Percentiles rank a stretch among this genome's conserved stretches.
phyloP scores from a whole-genome alignment of 2,888 invertebrate species.

The Hypercompe scribonia region DNA sequence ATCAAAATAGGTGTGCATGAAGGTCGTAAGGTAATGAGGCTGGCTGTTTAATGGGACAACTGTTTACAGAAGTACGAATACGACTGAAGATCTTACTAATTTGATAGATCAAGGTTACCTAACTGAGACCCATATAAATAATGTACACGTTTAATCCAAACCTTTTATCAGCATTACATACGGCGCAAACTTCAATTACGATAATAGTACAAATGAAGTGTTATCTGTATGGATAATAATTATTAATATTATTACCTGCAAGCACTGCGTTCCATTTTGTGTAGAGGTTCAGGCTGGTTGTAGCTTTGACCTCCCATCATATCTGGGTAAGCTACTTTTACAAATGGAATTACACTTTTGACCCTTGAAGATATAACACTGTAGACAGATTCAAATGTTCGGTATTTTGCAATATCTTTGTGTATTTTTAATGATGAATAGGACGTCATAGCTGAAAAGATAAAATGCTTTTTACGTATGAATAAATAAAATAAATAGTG shows the following conservation, averaged over 20 bases:
- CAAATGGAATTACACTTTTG: constrained; percentile 89
- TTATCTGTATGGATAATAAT: neutral
- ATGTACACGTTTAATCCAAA: too few relatives aligned
- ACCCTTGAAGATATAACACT: constrained; percentile 86
- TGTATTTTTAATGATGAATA: constrained; percentile 80
- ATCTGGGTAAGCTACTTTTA: constrained; percentile 92
- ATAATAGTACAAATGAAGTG: neutral
- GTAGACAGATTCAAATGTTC: constrained; percentile 78
- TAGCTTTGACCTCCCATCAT: constrained; percentile 87
- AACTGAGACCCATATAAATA: too few relatives aligned
- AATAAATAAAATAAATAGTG: neutral
- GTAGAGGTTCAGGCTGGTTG: constrained; percentile 87
- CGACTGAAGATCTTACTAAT: too few relatives aligned
- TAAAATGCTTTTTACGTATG: neutral
- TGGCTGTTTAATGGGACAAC: too few relatives aligned
- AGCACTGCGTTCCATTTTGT: constrained; percentile 81
- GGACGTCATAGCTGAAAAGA: constrained; percentile 71
- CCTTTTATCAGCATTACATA: too few relatives aligned
- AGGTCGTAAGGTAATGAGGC: too few relatives aligned
- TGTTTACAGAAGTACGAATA: too few relatives aligned
- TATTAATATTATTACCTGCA: constrained; percentile 69
- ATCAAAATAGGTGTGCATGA: too few relatives aligned
- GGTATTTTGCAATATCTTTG: constrained; percentile 77
- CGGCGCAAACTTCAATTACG: too few relatives aligned
- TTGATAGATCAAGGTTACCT: too few relatives aligned